Percentiles rank a stretch among this genome's conserved stretches.
Conservation (phyloP, 2,888 invertebrate genomes). For the Bimastos eiseni region DNA sequence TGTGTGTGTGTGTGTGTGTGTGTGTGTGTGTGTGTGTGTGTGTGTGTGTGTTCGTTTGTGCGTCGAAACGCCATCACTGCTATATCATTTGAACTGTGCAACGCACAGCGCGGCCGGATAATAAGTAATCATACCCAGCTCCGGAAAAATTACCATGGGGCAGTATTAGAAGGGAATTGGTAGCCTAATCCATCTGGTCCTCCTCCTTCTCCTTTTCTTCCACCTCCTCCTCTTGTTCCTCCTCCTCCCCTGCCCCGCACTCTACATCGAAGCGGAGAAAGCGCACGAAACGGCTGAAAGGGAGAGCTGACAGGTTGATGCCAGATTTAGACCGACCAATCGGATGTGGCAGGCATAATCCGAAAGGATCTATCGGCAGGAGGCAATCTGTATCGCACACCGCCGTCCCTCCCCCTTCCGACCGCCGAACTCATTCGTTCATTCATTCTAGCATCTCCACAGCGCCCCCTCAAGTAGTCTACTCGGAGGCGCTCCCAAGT, state of each 20-base stretch:
- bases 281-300: background rate
- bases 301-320: background rate
- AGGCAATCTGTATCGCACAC: background rate
- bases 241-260: background rate
- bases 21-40: background rate
- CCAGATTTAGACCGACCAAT: background rate
- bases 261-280: background rate
- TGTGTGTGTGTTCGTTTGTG: background rate
- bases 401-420: background rate
- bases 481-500: too few species aligned
- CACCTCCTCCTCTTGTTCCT: too few species aligned
- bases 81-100: background rate
- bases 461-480: too few species aligned
- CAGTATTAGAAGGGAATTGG: background rate
- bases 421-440: too few species aligned
- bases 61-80: background rate
- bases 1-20: background rate
- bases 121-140: slow-evolving; percentile 5
- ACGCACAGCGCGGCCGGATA: background rate
- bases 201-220: background rate
- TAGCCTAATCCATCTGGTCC: background rate
- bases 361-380: background rate
- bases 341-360: background rate
- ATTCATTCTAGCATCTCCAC: too few species aligned
- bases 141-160: background rate